These are phyloP conservation scores for Acanthacorydalis orientalis DNA, from an alignment of 2,888 invertebrate genomes.

Conservation along the genomic window DNA sequence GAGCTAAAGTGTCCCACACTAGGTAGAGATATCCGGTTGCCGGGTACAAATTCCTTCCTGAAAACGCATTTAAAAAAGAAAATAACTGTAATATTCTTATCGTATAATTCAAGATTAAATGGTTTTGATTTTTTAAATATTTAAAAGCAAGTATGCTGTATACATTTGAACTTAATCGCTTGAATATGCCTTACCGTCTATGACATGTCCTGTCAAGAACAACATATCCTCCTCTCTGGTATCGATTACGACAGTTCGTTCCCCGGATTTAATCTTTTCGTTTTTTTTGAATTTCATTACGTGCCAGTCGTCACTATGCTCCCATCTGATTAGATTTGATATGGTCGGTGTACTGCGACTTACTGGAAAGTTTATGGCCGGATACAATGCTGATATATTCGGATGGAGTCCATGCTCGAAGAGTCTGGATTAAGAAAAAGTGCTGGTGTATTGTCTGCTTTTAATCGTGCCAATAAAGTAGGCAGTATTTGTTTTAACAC, in stretches of 20 bases:
- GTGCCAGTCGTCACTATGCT: conserved; percentile 63
- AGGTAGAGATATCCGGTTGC: conserved; percentile 38
- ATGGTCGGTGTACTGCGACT: conserved; percentile 74
- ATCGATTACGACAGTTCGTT: conserved; percentile 40
- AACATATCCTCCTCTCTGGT: conserved; percentile 48
- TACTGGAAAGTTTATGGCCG: conserved; percentile 62
- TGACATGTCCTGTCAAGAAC: conserved; percentile 61
- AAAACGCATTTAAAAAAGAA: no score
- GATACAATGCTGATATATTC: conserved; percentile 59
- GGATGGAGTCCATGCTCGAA: conserved; percentile 64
- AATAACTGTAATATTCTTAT: no score
- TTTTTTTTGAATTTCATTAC: conserved; percentile 50
- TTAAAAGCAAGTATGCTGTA: no score
- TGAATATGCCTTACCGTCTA: conserved; percentile 51
- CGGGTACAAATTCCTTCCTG: conserved; percentile 33
- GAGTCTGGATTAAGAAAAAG: conserved; percentile 35
- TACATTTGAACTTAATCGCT: no score
- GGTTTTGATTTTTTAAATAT: no score
- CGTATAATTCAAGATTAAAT: no score
- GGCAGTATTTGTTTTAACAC: no score
- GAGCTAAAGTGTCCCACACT: conserved; percentile 35
- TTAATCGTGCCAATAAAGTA: no score
- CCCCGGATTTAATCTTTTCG: conserved; percentile 49
- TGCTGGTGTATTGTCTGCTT: no score
- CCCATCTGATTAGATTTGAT: conserved; percentile 73